Conservation (phyloP, 2,797 vertebrate genomes). For the Cephalopachus bancanus region DNA sequence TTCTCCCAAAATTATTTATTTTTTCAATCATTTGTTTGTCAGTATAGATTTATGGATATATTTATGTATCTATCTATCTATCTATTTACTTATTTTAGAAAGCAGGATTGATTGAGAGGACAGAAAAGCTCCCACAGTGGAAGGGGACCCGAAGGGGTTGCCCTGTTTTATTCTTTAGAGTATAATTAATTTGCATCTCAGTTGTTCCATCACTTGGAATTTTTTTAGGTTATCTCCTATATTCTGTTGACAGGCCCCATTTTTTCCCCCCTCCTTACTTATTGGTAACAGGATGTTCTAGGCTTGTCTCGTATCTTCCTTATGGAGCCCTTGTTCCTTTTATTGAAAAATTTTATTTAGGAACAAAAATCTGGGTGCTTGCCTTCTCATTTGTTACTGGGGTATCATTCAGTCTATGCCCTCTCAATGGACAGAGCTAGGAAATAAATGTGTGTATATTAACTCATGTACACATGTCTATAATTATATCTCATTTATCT, state of each 20-base stretch:
- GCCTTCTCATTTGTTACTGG: background rate
- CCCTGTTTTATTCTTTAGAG: background rate
- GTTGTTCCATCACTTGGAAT: background rate
- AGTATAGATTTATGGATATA: too few species aligned
- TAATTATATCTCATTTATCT: background rate
- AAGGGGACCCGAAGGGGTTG: too few species aligned
- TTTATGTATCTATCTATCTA: too few species aligned
- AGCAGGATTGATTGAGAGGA: too few species aligned
- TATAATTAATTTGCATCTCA: background rate
- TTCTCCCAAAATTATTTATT: too few species aligned
- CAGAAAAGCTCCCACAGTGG: too few species aligned
- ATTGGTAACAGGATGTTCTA: background rate
- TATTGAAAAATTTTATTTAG: background rate
- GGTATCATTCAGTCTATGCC: background rate
- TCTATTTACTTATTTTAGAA: too few species aligned
- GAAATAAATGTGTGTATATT: background rate
- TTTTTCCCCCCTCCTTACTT: background rate
- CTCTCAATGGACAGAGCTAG: background rate
- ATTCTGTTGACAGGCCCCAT: background rate
- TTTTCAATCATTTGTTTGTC: too few species aligned
- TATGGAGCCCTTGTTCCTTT: background rate
- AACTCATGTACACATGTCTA: background rate
- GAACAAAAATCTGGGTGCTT: background rate
- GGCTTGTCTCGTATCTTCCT: background rate
- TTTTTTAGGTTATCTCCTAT: background rate